Conservation (phyloP, 2,888 invertebrate species). For the Beris morrisii region DNA sequence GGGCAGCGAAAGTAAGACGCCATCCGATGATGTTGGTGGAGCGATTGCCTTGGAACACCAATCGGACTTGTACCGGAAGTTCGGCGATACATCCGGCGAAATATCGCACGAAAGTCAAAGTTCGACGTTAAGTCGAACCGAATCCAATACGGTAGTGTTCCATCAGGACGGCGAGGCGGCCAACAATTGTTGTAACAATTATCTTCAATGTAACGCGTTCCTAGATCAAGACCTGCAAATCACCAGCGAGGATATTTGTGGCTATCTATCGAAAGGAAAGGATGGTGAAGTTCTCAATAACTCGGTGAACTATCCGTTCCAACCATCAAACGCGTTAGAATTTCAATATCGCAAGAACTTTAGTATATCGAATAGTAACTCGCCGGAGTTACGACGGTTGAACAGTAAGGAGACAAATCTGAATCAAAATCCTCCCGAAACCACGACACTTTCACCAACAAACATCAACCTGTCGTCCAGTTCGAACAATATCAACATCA, state of each 20-base stretch:
- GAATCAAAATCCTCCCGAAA: slow-evolving; percentile 48
- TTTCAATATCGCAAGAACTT: slow-evolving; percentile 56
- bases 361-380: slow-evolving; percentile 36
- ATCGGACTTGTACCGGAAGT: slow-evolving; percentile 13
- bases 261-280: slow-evolving; percentile 51
- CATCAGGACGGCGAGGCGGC: slow-evolving; percentile 54
- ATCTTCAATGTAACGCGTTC: slow-evolving; percentile 55
- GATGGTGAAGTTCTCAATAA: slow-evolving; percentile 53
- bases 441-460: slow-evolving; percentile 44
- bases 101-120: slow-evolving; percentile 24
- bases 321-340: slow-evolving; percentile 54
- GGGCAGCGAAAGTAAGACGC: slow-evolving; percentile 49
- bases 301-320: slow-evolving; percentile 54
- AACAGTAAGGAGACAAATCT: slow-evolving; percentile 55
- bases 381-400: slow-evolving; percentile 41
- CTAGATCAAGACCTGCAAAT: slow-evolving; percentile 55
- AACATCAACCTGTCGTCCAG: slow-evolving; percentile 54
- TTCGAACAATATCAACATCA: slow-evolving; percentile 55
- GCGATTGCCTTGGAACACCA: slow-evolving; percentile 12
- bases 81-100: slow-evolving; percentile 16
- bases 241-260: slow-evolving; percentile 56
- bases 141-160: slow-evolving; percentile 54
- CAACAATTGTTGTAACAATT: slow-evolving; percentile 55
- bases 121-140: slow-evolving; percentile 35
- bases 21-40: slow-evolving; percentile 47